Evolutionary conservation across 2,797 vertebrate genomes (phyloP).

Genomic region (Acanthopagrus latus): DNA sequence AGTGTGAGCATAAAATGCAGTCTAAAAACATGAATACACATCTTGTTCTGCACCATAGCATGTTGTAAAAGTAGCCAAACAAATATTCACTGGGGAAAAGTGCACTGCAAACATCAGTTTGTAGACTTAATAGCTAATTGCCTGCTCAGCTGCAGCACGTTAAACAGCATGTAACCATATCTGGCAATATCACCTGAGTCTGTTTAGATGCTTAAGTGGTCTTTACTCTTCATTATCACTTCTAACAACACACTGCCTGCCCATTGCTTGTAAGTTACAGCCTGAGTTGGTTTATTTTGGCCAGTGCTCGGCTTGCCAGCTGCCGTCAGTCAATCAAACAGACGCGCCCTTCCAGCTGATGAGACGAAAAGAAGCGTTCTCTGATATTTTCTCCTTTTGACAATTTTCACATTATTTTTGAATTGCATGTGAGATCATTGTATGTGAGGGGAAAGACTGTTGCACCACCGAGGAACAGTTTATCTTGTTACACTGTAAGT

Average conservation of each 20-base stretch:
- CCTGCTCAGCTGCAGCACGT: not conserved
- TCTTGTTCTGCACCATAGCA: not conserved
- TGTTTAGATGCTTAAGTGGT: slow-evolving; percentile 13
- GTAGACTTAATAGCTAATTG: not conserved
- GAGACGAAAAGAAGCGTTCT: slow-evolving; percentile 8
- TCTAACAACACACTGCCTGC: slow-evolving; percentile 1
- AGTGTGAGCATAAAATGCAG: too few species aligned
- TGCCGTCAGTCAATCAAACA: slow-evolving; percentile 41
- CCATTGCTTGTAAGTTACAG: slow-evolving; percentile 8
- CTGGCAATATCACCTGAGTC: slow-evolving; percentile 2
- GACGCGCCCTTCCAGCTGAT: slow-evolving; percentile 13
- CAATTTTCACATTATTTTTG: not conserved
- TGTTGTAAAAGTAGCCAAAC: not conserved
- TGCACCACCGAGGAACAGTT: not conserved
- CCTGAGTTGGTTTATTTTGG: slow-evolving; percentile 30
- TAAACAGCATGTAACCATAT: slow-evolving; percentile 17
- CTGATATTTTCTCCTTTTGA: not conserved
- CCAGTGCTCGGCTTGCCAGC: slow-evolving; percentile 22
- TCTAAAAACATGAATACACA: not conserved
- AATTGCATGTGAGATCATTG: not conserved
- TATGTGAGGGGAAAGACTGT: not conserved
- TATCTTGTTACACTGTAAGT: not conserved
- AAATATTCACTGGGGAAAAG: not conserved
- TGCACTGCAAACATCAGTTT: slow-evolving; percentile 3
- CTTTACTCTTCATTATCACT: not conserved